Percentiles rank a stretch among this genome's conserved stretches.
These are phyloP conservation scores for Dorcus parallelipipedus DNA, from an alignment of 2,888 invertebrate species.

Conservation along the genomic window DNA sequence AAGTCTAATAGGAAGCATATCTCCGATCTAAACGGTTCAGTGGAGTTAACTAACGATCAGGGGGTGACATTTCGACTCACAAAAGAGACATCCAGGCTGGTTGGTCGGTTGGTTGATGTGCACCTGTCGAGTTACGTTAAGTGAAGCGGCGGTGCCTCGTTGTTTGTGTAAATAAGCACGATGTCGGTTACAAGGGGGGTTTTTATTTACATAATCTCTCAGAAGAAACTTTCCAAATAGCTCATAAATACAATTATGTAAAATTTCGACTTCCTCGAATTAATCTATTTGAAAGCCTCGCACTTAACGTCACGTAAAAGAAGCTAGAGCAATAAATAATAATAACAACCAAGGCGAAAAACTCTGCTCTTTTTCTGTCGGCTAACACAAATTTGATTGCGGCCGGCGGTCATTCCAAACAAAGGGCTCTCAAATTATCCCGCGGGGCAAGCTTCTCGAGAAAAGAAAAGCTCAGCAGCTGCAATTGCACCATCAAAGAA, in stretches of 20 bases:
- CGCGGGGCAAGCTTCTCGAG: conserved; percentile 8
- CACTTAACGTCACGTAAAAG: too few relatives aligned
- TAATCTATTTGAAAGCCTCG: too few relatives aligned
- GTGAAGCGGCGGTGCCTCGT: too few relatives aligned
- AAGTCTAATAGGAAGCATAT: conserved; percentile 38
- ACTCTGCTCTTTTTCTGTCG: neutral
- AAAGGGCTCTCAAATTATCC: conserved; percentile 12
- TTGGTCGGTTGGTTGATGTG: too few relatives aligned
- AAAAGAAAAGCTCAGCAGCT: conserved; percentile 9
- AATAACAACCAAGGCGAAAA: neutral
- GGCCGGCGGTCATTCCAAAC: conserved; percentile 9
- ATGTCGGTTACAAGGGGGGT: too few relatives aligned
- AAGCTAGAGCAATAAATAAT: too few relatives aligned
- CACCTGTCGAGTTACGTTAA: too few relatives aligned
- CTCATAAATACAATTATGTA: too few relatives aligned
- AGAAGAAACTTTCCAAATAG: too few relatives aligned
- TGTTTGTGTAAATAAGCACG: too few relatives aligned
- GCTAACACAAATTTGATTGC: conserved; percentile 14
- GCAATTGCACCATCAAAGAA: conserved; percentile 25
- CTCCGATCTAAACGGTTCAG: conserved; percentile 14
- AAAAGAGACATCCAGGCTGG: neutral
- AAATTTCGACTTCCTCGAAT: too few relatives aligned
- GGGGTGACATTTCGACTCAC: conserved; percentile 6
- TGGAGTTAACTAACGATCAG: neutral
- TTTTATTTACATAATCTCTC: too few relatives aligned